Evolutionary conservation across 2,888 invertebrate genomes (phyloP), one percentile per base, ranked within the genome.

Genomic region (Melinopterus prodromus): DNA sequence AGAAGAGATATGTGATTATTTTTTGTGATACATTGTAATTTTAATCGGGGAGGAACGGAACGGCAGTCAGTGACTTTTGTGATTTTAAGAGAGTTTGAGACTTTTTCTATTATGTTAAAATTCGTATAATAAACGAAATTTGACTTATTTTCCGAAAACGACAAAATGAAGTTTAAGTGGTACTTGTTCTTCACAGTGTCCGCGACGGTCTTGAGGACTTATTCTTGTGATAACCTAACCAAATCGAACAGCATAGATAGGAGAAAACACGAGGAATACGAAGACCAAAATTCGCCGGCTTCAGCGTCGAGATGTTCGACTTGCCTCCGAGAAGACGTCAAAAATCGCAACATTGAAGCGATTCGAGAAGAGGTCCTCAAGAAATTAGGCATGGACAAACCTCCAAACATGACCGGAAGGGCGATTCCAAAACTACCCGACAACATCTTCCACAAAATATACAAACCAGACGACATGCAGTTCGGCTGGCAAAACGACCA

Each of bases 281-380:
- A 26, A 26, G 26, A 26, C 3, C 26, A 26, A 26, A 26, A 26
- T 26, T 26, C 26, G 53, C 12, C 53, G 1, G 53, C 53, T 2
- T 9, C 53, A 12, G 53, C 72, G 6, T 26, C 16, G 79, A 86
- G 89, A 88, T 72, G 92, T 84, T 89, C 91, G 71, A 92, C 92
- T 84, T 89, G 90, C 79, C 90, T 90, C 87, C 90, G 92, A 82
- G 92, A 92, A 83, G 92, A 92, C 85, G 89, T 92, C 76, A 89
- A 91, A 78, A 90, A 89, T n/a, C 86, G 91, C 77, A 92, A 91
- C 84, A 87, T 93, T 76, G 90, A 92, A 84, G 90, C 90, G 70
- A 92, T 93, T 85, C 93, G 92, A 86, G 91, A 90, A 80, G 91
- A 93, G 86, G 92, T 93, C 79, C 86, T 93, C 82, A 90, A 90